A percentile compares a stretch with the other conserved stretches of the same genome.
phyloP scores from a whole-genome alignment of 2,113 vertebrate genomes.

The Indicator indicator region DNA sequence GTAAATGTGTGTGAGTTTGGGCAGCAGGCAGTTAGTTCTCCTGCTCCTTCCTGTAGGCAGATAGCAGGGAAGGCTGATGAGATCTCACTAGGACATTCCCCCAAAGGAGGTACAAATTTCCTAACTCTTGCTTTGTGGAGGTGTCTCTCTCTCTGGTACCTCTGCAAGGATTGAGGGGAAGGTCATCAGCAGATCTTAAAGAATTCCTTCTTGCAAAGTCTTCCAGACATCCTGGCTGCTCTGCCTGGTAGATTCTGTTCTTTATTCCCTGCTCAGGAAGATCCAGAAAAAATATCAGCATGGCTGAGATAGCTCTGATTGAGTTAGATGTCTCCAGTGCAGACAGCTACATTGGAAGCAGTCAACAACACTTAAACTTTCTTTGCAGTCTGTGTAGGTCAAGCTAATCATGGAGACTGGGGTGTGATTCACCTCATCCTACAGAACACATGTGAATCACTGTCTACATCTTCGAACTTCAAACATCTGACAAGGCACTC shows the following conservation, averaged over 20 bases:
- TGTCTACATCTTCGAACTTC: neutral
- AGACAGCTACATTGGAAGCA: neutral
- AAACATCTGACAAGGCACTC: neutral
- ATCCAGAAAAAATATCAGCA: neutral
- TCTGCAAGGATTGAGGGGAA: neutral
- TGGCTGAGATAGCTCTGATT: neutral
- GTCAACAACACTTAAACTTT: neutral
- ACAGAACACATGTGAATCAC: neutral
- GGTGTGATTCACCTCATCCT: neutral
- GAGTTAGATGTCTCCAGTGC: neutral
- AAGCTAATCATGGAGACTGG: neutral
- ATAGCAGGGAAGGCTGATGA: neutral
- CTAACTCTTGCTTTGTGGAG: neutral
- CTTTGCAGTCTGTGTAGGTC: neutral
- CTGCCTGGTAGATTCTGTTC: neutral
- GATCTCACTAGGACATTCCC: neutral
- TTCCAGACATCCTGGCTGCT: fast-evolving
- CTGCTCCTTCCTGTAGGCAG: neutral
- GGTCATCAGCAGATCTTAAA: neutral
- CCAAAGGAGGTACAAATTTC: neutral
- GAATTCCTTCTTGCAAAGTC: neutral
- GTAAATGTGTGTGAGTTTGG: neutral
- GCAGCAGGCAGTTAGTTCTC: neutral
- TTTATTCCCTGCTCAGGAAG: neutral
- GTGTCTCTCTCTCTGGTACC: neutral